Evolutionary conservation across 37 sponge, comb jelly and placozoan species (phyloP), one percentile per base, ranked within the genome.

Genomic region (Cliona cf. orientalis): DNA sequence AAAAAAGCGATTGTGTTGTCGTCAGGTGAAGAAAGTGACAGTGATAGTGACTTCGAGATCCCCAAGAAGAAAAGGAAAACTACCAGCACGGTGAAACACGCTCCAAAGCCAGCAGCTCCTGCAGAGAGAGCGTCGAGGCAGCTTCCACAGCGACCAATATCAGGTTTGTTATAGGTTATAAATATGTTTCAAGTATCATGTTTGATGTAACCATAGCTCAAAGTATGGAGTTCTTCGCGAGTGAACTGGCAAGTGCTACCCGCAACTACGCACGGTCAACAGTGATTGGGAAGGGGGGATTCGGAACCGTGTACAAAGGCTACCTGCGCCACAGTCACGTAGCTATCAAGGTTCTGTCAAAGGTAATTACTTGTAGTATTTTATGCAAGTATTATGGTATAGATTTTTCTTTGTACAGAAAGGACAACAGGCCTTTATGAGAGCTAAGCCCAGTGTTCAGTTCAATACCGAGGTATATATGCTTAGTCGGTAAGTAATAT

Each of bases 311-410:
- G 7, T 71, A 71, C 26, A 42, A n/a, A 23, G 72, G 72, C 2
- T 29, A 21, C 9, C 43, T 71, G 4, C 21, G 72, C 2, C 32
- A 5, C 14, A 37, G 68, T 67, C 29, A 71, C 5, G 72, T 71
- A 5, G 72, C 72, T 5, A 42, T 71, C 29, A 71, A 71, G 44
- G 46, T 71, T 6, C 42, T 71, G 6, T 32, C 68, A 67, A 19
- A 67, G 39, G 68, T 67, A 34, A 21, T 21, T 61, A n/a, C 25
- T 61, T 7, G 12, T 61, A 22, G 25, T 9, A 67, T 31, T 36
- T 35, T 21, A 67, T 31, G 68, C 12, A 40, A 37, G 32, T 32
- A 3, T 29, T 36, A 36, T 62, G 31, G 11, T 9, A 62, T 62
- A 7, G 7, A 25, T 62, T n/a, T 62, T 19, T 26, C 7, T 28